A percentile compares a stretch with the other conserved stretches of the same genome.
Evolutionary conservation across 2,888 invertebrate species (phyloP).

Genomic region (Flabesymbios commensalis): DNA sequence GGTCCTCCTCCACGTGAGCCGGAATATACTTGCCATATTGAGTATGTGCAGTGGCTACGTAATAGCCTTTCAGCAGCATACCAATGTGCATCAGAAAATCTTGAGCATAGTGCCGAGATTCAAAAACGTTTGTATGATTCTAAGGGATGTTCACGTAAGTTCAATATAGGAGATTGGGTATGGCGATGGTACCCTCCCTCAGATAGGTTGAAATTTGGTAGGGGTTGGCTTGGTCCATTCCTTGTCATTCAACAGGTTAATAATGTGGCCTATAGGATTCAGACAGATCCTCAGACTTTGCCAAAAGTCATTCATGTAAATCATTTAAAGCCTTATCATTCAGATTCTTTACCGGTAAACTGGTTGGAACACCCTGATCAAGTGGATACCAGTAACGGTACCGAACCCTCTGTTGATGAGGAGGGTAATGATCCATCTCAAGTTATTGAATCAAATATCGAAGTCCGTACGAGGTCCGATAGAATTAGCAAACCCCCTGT

Average conservation of each 20-base stretch:
- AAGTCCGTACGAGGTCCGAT: too few species aligned
- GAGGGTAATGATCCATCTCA: too few species aligned
- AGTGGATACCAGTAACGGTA: too few species aligned
- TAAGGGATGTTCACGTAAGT: neutral
- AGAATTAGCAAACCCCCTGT: too few species aligned
- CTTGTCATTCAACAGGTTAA: neutral
- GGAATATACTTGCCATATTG: neutral
- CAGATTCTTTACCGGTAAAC: too few species aligned
- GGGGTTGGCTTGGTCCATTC: neutral
- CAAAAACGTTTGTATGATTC: neutral
- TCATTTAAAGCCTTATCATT: too few species aligned
- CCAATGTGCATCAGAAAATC: neutral
- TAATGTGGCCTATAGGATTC: too few species aligned
- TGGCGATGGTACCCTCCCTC: neutral
- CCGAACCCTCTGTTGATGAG: too few species aligned
- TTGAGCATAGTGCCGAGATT: neutral
- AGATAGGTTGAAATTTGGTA: neutral
- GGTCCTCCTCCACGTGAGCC: neutral
- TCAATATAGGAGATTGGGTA: neutral
- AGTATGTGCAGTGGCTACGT: neutral
- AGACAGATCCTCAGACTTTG: too few species aligned
- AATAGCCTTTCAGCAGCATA: neutral
- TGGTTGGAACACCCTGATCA: too few species aligned
- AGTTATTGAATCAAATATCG: too few species aligned
- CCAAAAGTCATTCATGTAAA: too few species aligned